Evolutionary conservation across 1,140 invertebrate genomes (phyloP), one percentile per base, ranked within the genome.

Genomic region (Elymnias hypermnestra): DNA sequence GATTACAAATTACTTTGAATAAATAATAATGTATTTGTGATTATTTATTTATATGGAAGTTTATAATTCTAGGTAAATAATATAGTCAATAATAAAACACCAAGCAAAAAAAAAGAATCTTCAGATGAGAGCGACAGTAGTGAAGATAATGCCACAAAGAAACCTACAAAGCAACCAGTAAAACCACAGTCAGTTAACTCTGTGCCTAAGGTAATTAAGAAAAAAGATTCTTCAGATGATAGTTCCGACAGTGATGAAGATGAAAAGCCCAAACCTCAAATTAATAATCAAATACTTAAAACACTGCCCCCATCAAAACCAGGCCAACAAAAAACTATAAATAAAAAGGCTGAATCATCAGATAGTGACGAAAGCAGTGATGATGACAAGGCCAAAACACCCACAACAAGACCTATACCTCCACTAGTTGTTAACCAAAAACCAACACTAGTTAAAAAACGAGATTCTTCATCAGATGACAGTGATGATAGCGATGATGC

Each of bases 81-180:
- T 43, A 26, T 26, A 21, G 15, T 39, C 14, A 58, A 56, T 47
- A 53, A 60, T 25, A 72, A 72, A 54, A 17, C 42, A 38, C 23
- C 33, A 35, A 39, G 40, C 2, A 72, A 68, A 12, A 70, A 70
- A 48, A 22, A 47, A 19, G 58, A 68, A n/a, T 70, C 73, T 23
- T 73, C 70, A 25, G 65, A 64, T 51, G 68, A 77, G 8, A 71
- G 67, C 49, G 72, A 70, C 10, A 74, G 70, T 26, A 76, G 73
- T 66, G 73, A 74, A 19, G 71, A 76, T 29, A 61, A 74, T 72
- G 70, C 65, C 26, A 72, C 68, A 42, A 43, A 62, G 44, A 61
- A 72, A 42, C 71, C 73, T 13, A 70, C 66, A 31, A 76, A 74
- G 44, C 65, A 70, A 19, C 65, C 66, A 37, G 59, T 72, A 2